Conservation (phyloP, 2,888 invertebrate genomes). For the Craniophora ligustri region DNA sequence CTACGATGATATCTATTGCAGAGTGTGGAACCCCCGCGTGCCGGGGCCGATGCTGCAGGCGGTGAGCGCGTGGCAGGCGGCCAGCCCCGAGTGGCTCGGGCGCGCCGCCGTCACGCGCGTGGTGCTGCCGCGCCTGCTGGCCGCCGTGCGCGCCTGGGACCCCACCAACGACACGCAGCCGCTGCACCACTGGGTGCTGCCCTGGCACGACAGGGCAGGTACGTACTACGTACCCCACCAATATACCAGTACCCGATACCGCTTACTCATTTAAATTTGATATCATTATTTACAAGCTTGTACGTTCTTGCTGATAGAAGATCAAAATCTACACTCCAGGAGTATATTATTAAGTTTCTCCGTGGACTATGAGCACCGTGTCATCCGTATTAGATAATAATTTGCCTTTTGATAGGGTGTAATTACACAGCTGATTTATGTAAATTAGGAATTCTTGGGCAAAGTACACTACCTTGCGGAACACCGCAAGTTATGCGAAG, state of each 20-base stretch:
- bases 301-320: too few relatives aligned
- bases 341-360: background rate
- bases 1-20: slow-evolving; percentile 57
- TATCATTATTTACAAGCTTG: too few relatives aligned
- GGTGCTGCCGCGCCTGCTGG: slow-evolving; percentile 92
- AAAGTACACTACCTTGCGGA: too few relatives aligned
- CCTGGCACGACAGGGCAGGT: slow-evolving; percentile 97
- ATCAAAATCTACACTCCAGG: too few relatives aligned
- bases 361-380: background rate
- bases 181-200: slow-evolving; percentile 98
- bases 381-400: background rate
- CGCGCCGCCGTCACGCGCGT: slow-evolving; percentile 94
- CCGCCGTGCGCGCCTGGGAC: slow-evolving; percentile 97
- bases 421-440: background rate
- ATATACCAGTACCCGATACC: too few relatives aligned
- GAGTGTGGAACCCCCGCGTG: slow-evolving; percentile 94
- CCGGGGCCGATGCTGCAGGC: slow-evolving; percentile 94
- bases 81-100: slow-evolving; percentile 95
- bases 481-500: too few relatives aligned
- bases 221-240: background rate
- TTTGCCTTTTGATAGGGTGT: background rate
- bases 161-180: slow-evolving; percentile 98
- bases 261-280: too few relatives aligned
- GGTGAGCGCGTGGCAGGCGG: slow-evolving; percentile 93
- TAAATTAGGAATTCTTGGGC: too few relatives aligned